Percentiles rank a stretch among this genome's conserved stretches.
These are phyloP conservation scores for Micromussa lordhowensis DNA, from an alignment of 92 coral and sea anemone species.

Conservation along the genomic window DNA sequence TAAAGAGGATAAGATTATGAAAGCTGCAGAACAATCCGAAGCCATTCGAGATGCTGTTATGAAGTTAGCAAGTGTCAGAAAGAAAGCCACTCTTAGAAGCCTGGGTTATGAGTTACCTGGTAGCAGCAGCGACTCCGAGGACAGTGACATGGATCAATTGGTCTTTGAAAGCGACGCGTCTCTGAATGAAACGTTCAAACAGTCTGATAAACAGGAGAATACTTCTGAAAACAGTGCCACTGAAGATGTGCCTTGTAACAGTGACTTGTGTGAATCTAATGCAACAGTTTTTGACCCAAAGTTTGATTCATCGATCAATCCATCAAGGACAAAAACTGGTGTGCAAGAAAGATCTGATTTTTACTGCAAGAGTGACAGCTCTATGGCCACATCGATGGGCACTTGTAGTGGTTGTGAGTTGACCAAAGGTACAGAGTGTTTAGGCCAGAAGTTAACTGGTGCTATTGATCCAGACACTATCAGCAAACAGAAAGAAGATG, in stretches of 20 bases:
- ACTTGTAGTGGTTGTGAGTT: not conserved
- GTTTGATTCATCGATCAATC: not conserved
- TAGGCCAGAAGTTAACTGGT: slow-evolving; percentile 12
- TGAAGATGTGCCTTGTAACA: not conserved
- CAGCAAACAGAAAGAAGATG: slow-evolving; percentile 6
- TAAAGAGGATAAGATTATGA: slow-evolving; percentile 22
- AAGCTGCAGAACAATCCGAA: slow-evolving; percentile 21
- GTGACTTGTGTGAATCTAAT: not conserved
- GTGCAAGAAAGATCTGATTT: slow-evolving; percentile 11
- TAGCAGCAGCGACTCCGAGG: slow-evolving; percentile 47
- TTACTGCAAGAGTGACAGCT: slow-evolving; percentile 14
- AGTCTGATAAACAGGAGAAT: too few relatives aligned
- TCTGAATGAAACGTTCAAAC: not conserved
- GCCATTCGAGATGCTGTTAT: slow-evolving; percentile 54
- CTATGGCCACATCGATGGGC: slow-evolving; percentile 12
- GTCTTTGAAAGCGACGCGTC: slow-evolving; percentile 12
- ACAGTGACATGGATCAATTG: slow-evolving; percentile 13
- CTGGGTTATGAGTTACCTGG: slow-evolving; percentile 47
- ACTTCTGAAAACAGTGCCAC: too few relatives aligned
- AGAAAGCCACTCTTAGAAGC: slow-evolving; percentile 46
- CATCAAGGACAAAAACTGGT: not conserved
- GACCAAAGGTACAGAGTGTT: slow-evolving; percentile 1
- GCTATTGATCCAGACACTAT: slow-evolving; percentile 21
- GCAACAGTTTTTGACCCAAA: slow-evolving; percentile 6
- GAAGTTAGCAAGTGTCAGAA: slow-evolving; percentile 34